Percentiles rank a stretch among this genome's conserved stretches.
Evolutionary conservation across 2,888 invertebrate genomes (phyloP).

Genomic region (Apotomis turbidana): DNA sequence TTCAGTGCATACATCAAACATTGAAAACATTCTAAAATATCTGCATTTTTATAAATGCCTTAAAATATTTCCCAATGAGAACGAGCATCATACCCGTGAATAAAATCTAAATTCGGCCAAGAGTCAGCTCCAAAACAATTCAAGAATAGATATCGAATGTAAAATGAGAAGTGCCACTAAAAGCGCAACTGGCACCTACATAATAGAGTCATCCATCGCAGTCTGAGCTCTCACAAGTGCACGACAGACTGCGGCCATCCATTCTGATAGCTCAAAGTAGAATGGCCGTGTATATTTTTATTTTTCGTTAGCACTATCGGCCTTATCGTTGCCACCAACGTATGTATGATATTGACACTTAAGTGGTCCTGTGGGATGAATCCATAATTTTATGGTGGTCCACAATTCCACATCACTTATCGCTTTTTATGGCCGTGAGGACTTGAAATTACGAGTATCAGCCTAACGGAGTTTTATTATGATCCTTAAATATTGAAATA

Average conservation of each 20-base stretch:
- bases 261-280: conserved; percentile 38
- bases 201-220: conserved; percentile 43
- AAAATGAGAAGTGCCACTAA: conserved; percentile 49
- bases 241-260: conserved; percentile 27
- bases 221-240: conserved; percentile 35
- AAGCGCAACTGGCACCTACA: conserved; percentile 49
- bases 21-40: conserved; percentile 1
- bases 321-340: conserved; percentile 64
- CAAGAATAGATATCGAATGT: conserved; percentile 55
- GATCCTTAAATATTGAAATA: conserved; percentile 21
- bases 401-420: conserved; percentile 62
- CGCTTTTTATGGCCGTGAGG: conserved; percentile 60
- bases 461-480: conserved; percentile 20
- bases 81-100: conserved; percentile 13
- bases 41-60: conserved; percentile 12
- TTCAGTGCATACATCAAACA: background rate
- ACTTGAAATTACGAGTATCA: conserved; percentile 19
- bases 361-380: conserved; percentile 58
- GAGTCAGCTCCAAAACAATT: conserved; percentile 48
- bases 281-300: conserved; percentile 50
- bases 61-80: background rate
- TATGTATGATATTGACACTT: conserved; percentile 64
- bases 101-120: conserved; percentile 40
- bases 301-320: conserved; percentile 58
- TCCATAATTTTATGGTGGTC: conserved; percentile 65